A percentile compares a stretch with the other conserved stretches of the same genome.
These are phyloP conservation scores for Ammodytes dubius DNA, from an alignment of 2,113 vertebrate species.

Conservation along the genomic window DNA sequence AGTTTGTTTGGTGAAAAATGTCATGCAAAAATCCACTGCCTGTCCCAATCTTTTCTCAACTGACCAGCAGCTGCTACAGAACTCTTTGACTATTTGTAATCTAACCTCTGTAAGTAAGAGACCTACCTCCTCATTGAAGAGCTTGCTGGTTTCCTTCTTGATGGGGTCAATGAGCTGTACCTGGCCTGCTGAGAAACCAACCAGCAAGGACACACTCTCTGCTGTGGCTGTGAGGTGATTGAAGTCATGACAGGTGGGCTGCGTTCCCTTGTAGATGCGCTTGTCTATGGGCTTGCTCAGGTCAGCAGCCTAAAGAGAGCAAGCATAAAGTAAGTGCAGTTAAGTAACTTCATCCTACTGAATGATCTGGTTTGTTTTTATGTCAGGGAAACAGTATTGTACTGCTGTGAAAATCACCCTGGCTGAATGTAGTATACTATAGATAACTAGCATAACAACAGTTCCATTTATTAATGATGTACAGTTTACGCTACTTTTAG, in stretches of 20 bases:
- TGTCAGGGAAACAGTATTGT: neutral
- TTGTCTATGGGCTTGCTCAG: constrained; percentile 99
- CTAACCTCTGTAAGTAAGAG: neutral
- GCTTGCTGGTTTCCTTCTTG: constrained; percentile 99
- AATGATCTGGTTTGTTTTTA: neutral
- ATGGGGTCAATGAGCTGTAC: constrained; percentile 99
- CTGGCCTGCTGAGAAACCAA: constrained; percentile 99
- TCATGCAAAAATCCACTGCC: neutral
- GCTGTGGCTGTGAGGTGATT: constrained; percentile 98
- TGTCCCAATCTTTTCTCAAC: too few species aligned
- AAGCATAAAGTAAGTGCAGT: constrained; percentile 45
- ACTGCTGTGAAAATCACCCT: neutral
- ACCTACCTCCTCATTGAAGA: constrained; percentile 99
- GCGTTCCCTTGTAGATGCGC: constrained; percentile 99
- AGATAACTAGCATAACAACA: constrained; percentile 29
- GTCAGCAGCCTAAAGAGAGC: constrained; percentile 91
- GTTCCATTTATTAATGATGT: constrained; percentile 52
- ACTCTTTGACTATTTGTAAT: constrained; percentile 6
- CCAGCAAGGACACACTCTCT: constrained; percentile 97
- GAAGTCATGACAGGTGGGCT: constrained; percentile 99
- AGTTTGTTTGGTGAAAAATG: neutral
- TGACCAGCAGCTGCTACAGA: neutral
- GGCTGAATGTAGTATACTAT: neutral
- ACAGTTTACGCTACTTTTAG: constrained; percentile 28
- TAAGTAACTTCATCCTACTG: neutral